phyloP scores from a whole-genome alignment of 1,140 invertebrate species.

The Zaprionus lachaisei region DNA sequence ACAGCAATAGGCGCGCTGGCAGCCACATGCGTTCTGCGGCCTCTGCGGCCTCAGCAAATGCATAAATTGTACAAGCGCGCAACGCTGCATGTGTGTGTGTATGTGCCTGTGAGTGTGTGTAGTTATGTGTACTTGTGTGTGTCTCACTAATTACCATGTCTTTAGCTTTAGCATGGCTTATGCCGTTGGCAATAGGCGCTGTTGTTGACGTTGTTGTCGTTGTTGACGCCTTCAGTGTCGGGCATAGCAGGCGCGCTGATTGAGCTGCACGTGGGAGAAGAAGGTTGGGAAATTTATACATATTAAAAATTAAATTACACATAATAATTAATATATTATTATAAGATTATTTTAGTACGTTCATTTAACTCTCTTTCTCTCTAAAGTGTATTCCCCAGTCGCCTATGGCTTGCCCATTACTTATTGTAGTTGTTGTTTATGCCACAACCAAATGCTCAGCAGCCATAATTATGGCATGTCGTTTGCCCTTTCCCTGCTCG shows the following conservation, averaged over 20 bases:
- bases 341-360: no score
- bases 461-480: constrained; percentile 66
- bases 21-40: constrained; percentile 55
- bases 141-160: constrained; percentile 78
- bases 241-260: constrained; percentile 20
- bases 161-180: constrained; percentile 71
- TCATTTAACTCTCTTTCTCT: no score
- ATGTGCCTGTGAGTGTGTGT: constrained; percentile 23
- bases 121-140: constrained; percentile 30
- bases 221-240: constrained; percentile 35
- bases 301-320: no score
- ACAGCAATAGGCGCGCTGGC: constrained; percentile 54
- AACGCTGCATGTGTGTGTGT: constrained; percentile 2
- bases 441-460: constrained; percentile 53
- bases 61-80: constrained; percentile 66
- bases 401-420: neutral
- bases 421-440: constrained; percentile 28
- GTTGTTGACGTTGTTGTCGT: constrained; percentile 50
- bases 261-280: neutral
- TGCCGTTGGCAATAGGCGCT: constrained; percentile 55
- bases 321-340: no score
- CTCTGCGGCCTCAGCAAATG: constrained; percentile 62
- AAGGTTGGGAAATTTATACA: neutral
- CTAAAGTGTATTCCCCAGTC: constrained; percentile 34
- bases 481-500: constrained; percentile 9